Conservation (phyloP, 2,888 invertebrate species). For the Epistrophe grossulariae region DNA sequence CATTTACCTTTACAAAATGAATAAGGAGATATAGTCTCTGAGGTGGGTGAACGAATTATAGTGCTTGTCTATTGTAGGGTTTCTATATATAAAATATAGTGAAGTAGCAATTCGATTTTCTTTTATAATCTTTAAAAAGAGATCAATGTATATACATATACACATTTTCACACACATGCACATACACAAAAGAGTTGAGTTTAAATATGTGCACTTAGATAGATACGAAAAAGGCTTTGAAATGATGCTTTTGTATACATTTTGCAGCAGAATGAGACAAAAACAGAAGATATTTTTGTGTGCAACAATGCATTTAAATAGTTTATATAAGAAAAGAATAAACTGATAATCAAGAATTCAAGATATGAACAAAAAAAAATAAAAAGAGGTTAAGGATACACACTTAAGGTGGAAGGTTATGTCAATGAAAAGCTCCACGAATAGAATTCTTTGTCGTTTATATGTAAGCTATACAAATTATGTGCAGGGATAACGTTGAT, state of each 20-base stretch:
- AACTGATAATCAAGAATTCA: not conserved
- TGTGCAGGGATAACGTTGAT: not conserved
- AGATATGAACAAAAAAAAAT: not conserved
- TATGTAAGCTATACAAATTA: not conserved
- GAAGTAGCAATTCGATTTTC: constrained; percentile 41
- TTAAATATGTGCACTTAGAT: not conserved
- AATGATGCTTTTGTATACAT: constrained; percentile 1
- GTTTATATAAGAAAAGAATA: not conserved
- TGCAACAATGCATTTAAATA: not conserved
- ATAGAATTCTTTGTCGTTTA: not conserved
- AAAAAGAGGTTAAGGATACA: constrained; percentile 1
- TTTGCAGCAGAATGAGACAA: not conserved
- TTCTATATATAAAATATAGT: constrained; percentile 56
- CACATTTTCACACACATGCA: constrained; percentile 5
- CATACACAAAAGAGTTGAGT: constrained; percentile 4
- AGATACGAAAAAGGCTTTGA: constrained; percentile 9
- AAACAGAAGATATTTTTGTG: not conserved
- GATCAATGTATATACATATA: constrained; percentile 68
- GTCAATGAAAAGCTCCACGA: constrained; percentile 1
- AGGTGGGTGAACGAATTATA: constrained; percentile 74
- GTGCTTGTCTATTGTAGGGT: constrained; percentile 67
- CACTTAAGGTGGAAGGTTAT: constrained; percentile 15
- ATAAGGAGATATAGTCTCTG: constrained; percentile 64
- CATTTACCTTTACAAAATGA: constrained; percentile 77
- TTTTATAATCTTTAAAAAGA: constrained; percentile 53